phyloP scores from a whole-genome alignment of 2,113 vertebrate genomes.

The Cisticola juncidis region DNA sequence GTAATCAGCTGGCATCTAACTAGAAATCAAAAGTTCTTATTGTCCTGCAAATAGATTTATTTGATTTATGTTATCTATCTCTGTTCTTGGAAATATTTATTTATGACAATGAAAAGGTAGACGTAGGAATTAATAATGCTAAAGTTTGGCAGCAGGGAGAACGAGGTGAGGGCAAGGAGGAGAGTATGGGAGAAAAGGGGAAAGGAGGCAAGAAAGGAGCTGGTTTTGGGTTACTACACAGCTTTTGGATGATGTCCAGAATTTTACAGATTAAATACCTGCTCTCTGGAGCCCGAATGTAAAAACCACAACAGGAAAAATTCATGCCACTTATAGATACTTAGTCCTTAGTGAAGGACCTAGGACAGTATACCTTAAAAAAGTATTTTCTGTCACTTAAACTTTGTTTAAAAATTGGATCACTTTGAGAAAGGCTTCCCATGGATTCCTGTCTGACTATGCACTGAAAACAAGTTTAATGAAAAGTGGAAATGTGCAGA shows the following conservation, averaged over 20 bases:
- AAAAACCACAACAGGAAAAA: slow-evolving; percentile 69
- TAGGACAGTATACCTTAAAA: slow-evolving; percentile 71
- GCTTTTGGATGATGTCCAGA: slow-evolving; percentile 68
- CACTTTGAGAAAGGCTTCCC: slow-evolving; percentile 73
- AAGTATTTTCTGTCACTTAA: slow-evolving; percentile 70
- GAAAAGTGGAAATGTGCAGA: slow-evolving; percentile 69
- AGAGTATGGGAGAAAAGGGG: background rate
- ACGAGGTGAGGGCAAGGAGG: background rate
- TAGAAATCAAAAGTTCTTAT: slow-evolving; percentile 81
- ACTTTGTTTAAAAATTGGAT: slow-evolving; percentile 76
- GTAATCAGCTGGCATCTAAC: slow-evolving; percentile 75
- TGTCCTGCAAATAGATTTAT: slow-evolving; percentile 73
- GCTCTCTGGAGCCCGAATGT: slow-evolving; percentile 62
- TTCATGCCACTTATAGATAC: slow-evolving; percentile 62
- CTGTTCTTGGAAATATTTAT: slow-evolving; percentile 57
- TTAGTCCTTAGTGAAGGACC: slow-evolving; percentile 42
- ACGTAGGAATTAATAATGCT: slow-evolving; percentile 47
- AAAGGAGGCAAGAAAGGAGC: background rate
- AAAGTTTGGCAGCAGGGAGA: background rate
- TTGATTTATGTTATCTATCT: slow-evolving; percentile 71
- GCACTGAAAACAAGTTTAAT: slow-evolving; percentile 78
- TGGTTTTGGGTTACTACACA: slow-evolving; percentile 68
- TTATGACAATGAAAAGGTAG: slow-evolving; percentile 63
- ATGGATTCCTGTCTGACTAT: slow-evolving; percentile 74
- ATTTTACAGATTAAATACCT: slow-evolving; percentile 69